A percentile compares a stretch with the other conserved stretches of the same genome.
phyloP scores from a whole-genome alignment of 2,797 vertebrate species.

The Sarcoramphus papa region DNA sequence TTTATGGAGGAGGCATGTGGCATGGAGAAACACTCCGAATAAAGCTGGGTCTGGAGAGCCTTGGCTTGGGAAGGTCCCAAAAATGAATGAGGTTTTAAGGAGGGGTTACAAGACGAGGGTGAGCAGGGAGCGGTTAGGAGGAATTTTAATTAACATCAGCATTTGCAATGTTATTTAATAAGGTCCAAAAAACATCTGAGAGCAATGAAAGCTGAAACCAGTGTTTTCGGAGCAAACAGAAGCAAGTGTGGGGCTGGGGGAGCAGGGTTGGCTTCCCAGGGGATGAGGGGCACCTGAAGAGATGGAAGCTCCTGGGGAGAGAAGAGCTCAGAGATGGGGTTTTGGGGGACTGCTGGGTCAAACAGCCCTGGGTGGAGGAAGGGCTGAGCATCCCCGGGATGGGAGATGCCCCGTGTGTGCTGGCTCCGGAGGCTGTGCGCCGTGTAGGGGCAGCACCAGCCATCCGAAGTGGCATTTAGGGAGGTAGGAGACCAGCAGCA shows the following conservation, averaged over 20 bases:
- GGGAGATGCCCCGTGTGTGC: rapidly evolving
- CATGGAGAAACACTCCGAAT: rapidly evolving
- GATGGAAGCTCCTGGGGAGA: background rate
- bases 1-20: background rate
- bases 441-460: background rate
- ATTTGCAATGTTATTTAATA: background rate
- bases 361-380: background rate
- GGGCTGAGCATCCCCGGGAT: background rate
- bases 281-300: background rate
- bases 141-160: slow-evolving; percentile 56
- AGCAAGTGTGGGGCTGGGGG: background rate
- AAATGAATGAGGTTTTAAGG: slow-evolving; percentile 30
- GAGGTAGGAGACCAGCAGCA: background rate
- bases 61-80: slow-evolving; percentile 15
- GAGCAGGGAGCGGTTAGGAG: slow-evolving; percentile 15
- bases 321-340: background rate
- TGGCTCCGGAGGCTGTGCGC: rapidly evolving
- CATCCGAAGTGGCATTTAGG: background rate
- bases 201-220: background rate
- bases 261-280: background rate
- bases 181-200: slow-evolving; percentile 26
- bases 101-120: background rate
- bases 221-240: background rate
- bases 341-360: background rate
- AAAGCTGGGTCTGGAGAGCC: background rate